Evolutionary conservation across 2,888 invertebrate genomes (phyloP), one percentile per base, ranked within the genome.

Genomic region (Bembecia ichneumoniformis): DNA sequence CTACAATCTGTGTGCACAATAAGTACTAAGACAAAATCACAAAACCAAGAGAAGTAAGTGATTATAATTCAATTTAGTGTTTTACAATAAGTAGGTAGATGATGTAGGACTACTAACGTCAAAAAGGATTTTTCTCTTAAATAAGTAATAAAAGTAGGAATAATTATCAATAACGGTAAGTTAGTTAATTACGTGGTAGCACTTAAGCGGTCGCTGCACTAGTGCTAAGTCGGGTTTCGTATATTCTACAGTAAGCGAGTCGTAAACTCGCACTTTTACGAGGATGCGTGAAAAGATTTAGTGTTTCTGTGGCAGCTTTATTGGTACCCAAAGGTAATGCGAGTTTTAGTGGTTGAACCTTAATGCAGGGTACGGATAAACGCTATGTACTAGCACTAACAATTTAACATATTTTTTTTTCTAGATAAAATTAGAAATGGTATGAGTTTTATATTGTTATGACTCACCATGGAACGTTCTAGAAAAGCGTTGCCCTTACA

Each of bases 241-340:
- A 63, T 60, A 62, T 60, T 57, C 54, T 52, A 58, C 66, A 64
- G 66, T 73, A 67, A 71, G 68, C 66, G 67, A 67, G 58, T 71
- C 74, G 74, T 74, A 73, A 74, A 73, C 56, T 58, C 57, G 59
- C 59, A 58, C 62, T 58, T 73, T 73, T 72, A 74, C 63, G 74
- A 64, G 63, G 13, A 40, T 62, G 59, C 58, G 62, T 58, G 64
- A 59, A 66, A 66, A 73, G 71, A 74, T 74, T 74, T 74, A 74
- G 64, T 58, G 56, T 62, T 55, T 49, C 58, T 54, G 58, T 11
- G 47, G 52, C 55, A 57, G 59, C 60, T 70, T 71, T 69, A 68
- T 70, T 67, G 58, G 62, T 20, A 44, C 44, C 44, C 44, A 17
- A 13, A 17, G 44, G 44, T 52, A 51, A 53, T 51, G 53, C 49